A percentile compares a stretch with the other conserved stretches of the same genome.
These are phyloP conservation scores for Actenoides lindsayi DNA, from an alignment of 2,113 vertebrate genomes.

Conservation along the genomic window DNA sequence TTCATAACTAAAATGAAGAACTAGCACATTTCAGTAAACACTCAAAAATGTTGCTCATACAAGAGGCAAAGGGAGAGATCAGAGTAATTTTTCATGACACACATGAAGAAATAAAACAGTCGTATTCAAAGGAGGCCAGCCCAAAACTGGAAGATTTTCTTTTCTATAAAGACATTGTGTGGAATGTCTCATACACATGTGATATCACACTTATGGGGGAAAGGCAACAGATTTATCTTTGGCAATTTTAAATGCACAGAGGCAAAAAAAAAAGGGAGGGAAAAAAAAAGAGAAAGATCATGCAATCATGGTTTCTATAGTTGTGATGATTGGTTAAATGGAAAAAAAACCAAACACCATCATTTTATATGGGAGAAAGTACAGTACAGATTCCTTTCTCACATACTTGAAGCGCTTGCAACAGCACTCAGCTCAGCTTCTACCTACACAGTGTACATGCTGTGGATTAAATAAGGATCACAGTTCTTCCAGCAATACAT, in stretches of 20 bases:
- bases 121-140: neutral
- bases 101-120: neutral
- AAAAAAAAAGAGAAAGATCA: neutral
- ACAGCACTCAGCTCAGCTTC: neutral
- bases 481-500: slow-evolving; percentile 11
- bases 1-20: neutral
- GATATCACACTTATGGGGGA: slow-evolving; percentile 44
- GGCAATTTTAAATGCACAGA: neutral
- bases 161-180: neutral
- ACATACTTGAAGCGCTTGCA: slow-evolving; percentile 9
- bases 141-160: neutral
- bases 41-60: neutral
- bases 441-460: neutral
- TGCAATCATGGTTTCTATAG: slow-evolving; percentile 13
- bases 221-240: neutral
- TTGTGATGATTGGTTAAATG: neutral
- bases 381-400: neutral
- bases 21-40: neutral
- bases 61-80: neutral
- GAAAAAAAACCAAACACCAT: neutral
- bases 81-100: neutral
- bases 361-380: slow-evolving; percentile 29
- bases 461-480: neutral
- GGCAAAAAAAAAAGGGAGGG: neutral
- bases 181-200: neutral